Evolutionary conservation across 1,140 invertebrate genomes (phyloP), one percentile per base, ranked within the genome.

Genomic region (Wiebesia pumilae): DNA sequence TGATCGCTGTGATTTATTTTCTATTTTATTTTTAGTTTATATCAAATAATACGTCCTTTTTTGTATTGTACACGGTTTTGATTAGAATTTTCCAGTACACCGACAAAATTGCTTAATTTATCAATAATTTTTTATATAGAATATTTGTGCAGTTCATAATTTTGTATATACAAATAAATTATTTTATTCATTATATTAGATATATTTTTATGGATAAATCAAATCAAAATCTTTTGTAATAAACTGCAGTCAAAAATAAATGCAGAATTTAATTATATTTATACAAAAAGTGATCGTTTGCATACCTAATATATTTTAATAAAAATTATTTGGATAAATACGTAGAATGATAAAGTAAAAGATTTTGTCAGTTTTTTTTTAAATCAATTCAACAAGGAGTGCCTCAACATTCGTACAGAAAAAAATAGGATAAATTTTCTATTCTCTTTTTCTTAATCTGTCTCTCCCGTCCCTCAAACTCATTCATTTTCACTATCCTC

Each of bases 11-110:
- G 0, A 21, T 51, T 81, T 73, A 83, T n/a, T 84, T 79, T 43
- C 12, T 67, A 43, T 62, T 69, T 84, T 33, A 84, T 19, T 84
- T 83, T 84, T 69, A 35, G 30, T 79, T 84, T 54, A 65, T 79
- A 65, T 24, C 35, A 67, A 47, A 30, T 51, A 69, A 65, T 79
- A 84, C 75, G 33, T 69, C 21, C 54, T 40, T 69, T 79, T 84
- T 79, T 84, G 78, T 62, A 84, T 84, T 79, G 38, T 79, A 79
- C 54, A 69, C 62, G 19, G 14, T 54, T 79, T 84, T 21, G 24
- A 84, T 51, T 79, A 33, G 51, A 78, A 79, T n/a, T 62, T 78
- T 4, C 3, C 21, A 27, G 33, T 30, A 77, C 24, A 77, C 19
- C 54, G 75, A 67, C 71, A 84, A 79, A 84, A 79, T 77, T 62